A percentile compares a stretch with the other conserved stretches of the same genome.
Evolutionary conservation across 1,140 invertebrate species (phyloP).

Genomic region (Cydia amplana): DNA sequence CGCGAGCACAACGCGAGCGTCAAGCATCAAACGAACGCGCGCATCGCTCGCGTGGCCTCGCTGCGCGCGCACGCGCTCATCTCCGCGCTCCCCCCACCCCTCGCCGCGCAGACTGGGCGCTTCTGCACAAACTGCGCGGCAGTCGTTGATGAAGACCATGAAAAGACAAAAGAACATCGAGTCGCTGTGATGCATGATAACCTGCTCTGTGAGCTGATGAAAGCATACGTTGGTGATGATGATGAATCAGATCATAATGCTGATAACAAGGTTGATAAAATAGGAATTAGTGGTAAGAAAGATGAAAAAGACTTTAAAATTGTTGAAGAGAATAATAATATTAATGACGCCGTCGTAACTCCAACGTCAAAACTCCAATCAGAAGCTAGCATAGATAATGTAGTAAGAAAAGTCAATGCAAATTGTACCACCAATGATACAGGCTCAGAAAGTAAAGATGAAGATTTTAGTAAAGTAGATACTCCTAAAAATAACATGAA

Average conservation of each 20-base stretch:
- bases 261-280: not conserved
- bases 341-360: not conserved
- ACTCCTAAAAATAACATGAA: not conserved
- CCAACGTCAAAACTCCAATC: not conserved
- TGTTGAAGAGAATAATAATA: not conserved
- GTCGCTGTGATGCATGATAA: not conserved
- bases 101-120: not conserved
- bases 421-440: not conserved
- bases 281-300: not conserved
- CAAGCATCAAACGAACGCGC: not conserved
- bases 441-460: not conserved
- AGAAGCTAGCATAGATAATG: not conserved
- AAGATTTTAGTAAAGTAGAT: not conserved
- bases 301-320: not conserved
- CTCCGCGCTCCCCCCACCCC: not conserved
- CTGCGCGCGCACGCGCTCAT: not conserved
- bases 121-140: not conserved
- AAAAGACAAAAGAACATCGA: not conserved
- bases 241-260: not conserved
- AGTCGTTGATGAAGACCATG: not conserved
- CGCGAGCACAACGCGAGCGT: not conserved
- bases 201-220: slow-evolving; percentile 1
- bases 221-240: not conserved
- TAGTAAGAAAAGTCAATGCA: not conserved
- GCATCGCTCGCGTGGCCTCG: not conserved